These are phyloP conservation scores for Electrona antarctica DNA, from an alignment of 2,113 vertebrate genomes.

Conservation along the genomic window DNA sequence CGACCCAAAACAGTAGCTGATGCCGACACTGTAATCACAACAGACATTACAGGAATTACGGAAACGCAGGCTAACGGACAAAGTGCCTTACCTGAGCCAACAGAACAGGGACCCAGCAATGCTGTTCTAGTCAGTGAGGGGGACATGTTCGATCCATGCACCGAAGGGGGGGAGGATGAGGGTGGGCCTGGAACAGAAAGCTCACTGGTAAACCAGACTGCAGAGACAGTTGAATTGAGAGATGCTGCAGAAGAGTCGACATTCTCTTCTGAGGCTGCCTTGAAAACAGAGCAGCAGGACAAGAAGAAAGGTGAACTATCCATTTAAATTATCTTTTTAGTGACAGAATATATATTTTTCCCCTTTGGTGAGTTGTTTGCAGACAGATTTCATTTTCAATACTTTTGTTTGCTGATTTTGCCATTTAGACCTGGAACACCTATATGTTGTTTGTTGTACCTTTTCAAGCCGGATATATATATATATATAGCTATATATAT, in stretches of 20 bases:
- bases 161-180: conserved; percentile 52
- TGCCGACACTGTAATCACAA: not conserved
- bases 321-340: too few species aligned
- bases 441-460: too few species aligned
- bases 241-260: conserved; percentile 38
- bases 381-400: not conserved
- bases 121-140: conserved; percentile 35
- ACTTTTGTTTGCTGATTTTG: not conserved
- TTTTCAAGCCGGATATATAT: too few species aligned
- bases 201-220: conserved; percentile 16
- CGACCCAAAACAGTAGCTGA: conserved; percentile 9
- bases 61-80: not conserved
- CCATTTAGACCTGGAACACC: too few species aligned
- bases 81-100: conserved; percentile 11
- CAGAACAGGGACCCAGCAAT: conserved; percentile 6
- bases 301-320: conserved; percentile 71
- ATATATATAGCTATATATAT: too few species aligned
- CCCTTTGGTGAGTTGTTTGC: too few species aligned
- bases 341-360: too few species aligned
- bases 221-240: not conserved
- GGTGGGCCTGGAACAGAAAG: conserved; percentile 3
- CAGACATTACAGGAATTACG: not conserved
- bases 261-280: conserved; percentile 27
- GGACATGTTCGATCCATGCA: conserved; percentile 53
- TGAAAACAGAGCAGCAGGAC: conserved; percentile 61